Conservation (phyloP, 2,113 vertebrate species). For the Verasper variegatus region DNA sequence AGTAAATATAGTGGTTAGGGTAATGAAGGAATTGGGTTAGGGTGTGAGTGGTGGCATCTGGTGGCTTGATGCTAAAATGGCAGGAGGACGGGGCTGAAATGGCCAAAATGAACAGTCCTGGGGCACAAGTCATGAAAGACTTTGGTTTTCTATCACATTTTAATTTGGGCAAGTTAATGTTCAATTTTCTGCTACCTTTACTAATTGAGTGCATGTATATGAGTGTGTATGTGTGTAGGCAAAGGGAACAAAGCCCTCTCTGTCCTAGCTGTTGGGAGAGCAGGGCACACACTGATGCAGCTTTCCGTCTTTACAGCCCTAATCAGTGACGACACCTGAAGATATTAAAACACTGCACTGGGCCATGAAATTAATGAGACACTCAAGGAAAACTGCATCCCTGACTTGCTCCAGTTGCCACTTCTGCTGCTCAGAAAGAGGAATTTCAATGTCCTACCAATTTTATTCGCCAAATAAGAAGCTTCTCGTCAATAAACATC, state of each 20-base stretch:
- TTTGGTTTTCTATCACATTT: not conserved
- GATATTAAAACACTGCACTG: conserved; percentile 63
- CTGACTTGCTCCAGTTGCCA: conserved; percentile 42
- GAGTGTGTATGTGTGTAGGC: not conserved
- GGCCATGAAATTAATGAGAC: conserved; percentile 73
- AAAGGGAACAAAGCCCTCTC: not conserved
- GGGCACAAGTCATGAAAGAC: not conserved
- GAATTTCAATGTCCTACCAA: conserved; percentile 27
- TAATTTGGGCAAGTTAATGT: not conserved
- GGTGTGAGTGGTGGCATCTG: too few species aligned
- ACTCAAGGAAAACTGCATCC: conserved; percentile 55
- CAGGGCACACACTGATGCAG: conserved; percentile 17
- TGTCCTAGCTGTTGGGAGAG: not conserved
- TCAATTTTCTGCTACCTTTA: not conserved
- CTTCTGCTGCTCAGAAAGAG: conserved; percentile 17
- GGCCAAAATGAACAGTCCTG: not conserved
- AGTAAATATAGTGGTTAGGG: too few species aligned
- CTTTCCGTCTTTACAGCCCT: conserved; percentile 67
- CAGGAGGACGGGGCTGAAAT: too few species aligned
- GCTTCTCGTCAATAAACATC: conserved; percentile 55
- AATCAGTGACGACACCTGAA: conserved; percentile 70
- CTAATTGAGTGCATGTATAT: not conserved
- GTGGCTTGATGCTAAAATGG: too few species aligned
- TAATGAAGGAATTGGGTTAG: too few species aligned
- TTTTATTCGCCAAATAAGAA: conserved; percentile 62